Conservation (phyloP, 2,797 vertebrate species). For the Eulemur mongoz region DNA sequence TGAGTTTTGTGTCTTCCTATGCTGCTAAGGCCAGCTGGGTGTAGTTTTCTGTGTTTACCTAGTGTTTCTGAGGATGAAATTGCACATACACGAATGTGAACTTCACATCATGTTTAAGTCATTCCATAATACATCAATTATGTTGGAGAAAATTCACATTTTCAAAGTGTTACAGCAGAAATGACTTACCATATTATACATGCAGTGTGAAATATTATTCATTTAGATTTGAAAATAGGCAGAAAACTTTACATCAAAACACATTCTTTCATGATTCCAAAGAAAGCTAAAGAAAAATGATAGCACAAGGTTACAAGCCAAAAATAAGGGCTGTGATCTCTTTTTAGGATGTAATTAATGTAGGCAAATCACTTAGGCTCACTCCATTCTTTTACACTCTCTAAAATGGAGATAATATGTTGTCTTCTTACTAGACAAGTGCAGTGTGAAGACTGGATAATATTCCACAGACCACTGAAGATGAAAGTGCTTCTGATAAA, state of each 20-base stretch:
- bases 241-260: conserved; percentile 28
- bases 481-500: conserved; percentile 13
- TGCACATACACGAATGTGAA: neutral
- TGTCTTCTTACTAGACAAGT: neutral
- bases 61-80: neutral
- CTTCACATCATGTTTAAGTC: neutral
- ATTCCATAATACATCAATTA: neutral
- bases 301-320: neutral
- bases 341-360: neutral
- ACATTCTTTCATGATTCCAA: neutral
- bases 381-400: neutral
- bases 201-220: neutral
- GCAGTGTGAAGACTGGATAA: neutral
- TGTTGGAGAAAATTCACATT: neutral
- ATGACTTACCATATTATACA: neutral
- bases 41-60: conserved; percentile 2
- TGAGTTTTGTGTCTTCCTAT: neutral
- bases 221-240: neutral
- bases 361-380: neutral
- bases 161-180: neutral
- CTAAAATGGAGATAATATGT: neutral
- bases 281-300: conserved; percentile 9
- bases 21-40: neutral
- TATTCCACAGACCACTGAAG: neutral
- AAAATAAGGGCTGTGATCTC: neutral